Percentiles rank a stretch among this genome's conserved stretches.
These are phyloP conservation scores for Drosophila simulans DNA, from an alignment of 1,140 invertebrate species.

Conservation along the genomic window DNA sequence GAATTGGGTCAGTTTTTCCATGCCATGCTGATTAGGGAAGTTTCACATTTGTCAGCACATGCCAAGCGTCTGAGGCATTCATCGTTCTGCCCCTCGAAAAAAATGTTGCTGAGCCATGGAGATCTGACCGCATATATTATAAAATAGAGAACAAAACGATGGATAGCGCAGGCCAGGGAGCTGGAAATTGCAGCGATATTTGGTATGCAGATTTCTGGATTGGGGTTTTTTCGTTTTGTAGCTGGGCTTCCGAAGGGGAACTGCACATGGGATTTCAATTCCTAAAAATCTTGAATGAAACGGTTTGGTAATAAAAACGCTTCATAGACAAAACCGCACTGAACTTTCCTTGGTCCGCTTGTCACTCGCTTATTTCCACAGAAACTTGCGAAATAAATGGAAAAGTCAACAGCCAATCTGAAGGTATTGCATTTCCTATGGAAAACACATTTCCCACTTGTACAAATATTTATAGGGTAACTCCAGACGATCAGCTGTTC, in stretches of 20 bases:
- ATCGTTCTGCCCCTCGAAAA: conserved; percentile 1
- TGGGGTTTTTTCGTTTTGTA: conserved; percentile 41
- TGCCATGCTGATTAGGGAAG: conserved; percentile 53
- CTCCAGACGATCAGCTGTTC: conserved; percentile 47
- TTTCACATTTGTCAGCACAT: conserved; percentile 66
- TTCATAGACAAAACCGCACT: conserved; percentile 39
- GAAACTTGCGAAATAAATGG: conserved; percentile 33
- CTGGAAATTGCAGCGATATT: conserved; percentile 12
- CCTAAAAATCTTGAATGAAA: conserved; percentile 44
- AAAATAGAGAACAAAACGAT: conserved; percentile 26
- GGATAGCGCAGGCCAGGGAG: conserved; percentile 12
- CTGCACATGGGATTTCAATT: conserved; percentile 1
- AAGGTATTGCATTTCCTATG: conserved; percentile 31
- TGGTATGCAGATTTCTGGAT: conserved; percentile 35
- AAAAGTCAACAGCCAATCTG: conserved; percentile 12
- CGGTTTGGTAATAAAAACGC: conserved; percentile 24
- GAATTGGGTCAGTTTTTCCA: conserved; percentile 64
- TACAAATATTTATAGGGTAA: conserved; percentile 46
- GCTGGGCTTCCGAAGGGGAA: not conserved
- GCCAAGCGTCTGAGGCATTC: conserved; percentile 67
- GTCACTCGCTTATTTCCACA: conserved; percentile 14
- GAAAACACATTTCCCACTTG: conserved; percentile 48
- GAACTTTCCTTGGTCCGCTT: conserved; percentile 30
- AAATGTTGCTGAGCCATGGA: conserved; percentile 35
- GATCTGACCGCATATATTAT: conserved; percentile 26